Conservation (phyloP, 2,113 vertebrate species). For the Phoxinus phoxinus region DNA sequence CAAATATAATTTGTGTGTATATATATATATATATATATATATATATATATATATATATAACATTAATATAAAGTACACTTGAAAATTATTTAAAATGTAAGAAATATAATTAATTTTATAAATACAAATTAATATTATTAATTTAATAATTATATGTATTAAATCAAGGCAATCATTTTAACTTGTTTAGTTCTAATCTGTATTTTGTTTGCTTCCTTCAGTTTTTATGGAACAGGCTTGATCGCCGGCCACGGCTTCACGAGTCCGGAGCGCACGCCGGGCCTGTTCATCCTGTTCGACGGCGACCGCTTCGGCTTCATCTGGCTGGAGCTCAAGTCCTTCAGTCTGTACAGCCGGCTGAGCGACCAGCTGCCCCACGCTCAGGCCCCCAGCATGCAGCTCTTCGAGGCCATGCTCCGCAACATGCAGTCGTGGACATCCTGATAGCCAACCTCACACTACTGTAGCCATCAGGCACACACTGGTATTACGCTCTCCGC, state of each 20-base stretch:
- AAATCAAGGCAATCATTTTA: no score
- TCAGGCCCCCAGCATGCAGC: constrained; percentile 85
- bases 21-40: no score
- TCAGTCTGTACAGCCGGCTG: constrained; percentile 96
- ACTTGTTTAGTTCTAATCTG: background rate
- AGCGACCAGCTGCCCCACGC: constrained; percentile 88
- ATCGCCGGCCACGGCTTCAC: constrained; percentile 96
- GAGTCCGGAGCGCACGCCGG: constrained; percentile 92
- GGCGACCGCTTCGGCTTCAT: constrained; percentile 95
- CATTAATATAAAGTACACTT: no score
- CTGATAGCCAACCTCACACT: constrained; percentile 73
- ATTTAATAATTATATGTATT: no score
- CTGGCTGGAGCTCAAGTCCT: constrained; percentile 97
- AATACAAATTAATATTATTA: no score
- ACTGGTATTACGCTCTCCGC: background rate
- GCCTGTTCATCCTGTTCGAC: constrained; percentile 92
- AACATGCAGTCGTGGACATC: constrained; percentile 94
- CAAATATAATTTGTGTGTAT: no score
- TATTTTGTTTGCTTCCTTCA: constrained; percentile 62
- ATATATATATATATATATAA: no score
- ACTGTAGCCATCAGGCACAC: constrained; percentile 49
- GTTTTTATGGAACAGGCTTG: constrained; percentile 94
- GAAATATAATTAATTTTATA: no score
- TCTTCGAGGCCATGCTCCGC: constrained; percentile 94
- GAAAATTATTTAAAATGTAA: no score